Evolutionary conservation across 2,888 invertebrate species (phyloP).

Genomic region (Leptinotarsa peninsularis): DNA sequence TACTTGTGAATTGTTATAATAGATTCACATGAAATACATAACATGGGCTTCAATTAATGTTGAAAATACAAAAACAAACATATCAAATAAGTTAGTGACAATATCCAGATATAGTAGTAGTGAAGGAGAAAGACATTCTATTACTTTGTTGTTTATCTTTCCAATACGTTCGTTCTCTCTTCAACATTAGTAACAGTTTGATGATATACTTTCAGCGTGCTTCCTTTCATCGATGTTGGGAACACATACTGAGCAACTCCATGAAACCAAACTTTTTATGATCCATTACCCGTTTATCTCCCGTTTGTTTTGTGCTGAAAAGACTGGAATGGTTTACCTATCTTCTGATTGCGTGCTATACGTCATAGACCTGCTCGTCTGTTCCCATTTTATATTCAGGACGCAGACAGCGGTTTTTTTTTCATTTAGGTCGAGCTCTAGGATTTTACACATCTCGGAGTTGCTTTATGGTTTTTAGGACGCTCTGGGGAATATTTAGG

Average conservation of each 20-base stretch:
- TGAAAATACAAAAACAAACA: no score
- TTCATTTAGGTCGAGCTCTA: conserved; percentile 49
- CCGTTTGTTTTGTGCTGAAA: conserved; percentile 24
- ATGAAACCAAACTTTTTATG: conserved; percentile 14
- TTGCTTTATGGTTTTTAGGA: conserved; percentile 51
- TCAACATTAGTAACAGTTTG: not conserved
- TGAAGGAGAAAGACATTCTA: not conserved
- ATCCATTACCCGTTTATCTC: conserved; percentile 25
- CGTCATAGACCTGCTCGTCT: conserved; percentile 28
- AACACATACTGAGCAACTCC: conserved; percentile 1
- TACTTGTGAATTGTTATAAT: no score
- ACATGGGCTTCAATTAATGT: no score
- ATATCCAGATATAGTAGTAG: not conserved
- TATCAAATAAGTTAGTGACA: not conserved
- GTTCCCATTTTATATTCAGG: conserved; percentile 40
- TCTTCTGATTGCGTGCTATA: conserved; percentile 39
- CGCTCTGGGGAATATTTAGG: conserved; percentile 49
- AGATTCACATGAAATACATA: no score
- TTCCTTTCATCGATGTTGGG: not conserved
- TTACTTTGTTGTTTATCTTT: not conserved
- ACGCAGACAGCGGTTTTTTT: conserved; percentile 37
- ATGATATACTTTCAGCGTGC: not conserved
- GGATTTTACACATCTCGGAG: conserved; percentile 50
- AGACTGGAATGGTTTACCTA: conserved; percentile 23
- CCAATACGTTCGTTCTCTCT: not conserved